Evolutionary conservation across 1,140 invertebrate species (phyloP), one percentile per base, ranked within the genome.

Genomic region (Macrobrachium rosenbergii): DNA sequence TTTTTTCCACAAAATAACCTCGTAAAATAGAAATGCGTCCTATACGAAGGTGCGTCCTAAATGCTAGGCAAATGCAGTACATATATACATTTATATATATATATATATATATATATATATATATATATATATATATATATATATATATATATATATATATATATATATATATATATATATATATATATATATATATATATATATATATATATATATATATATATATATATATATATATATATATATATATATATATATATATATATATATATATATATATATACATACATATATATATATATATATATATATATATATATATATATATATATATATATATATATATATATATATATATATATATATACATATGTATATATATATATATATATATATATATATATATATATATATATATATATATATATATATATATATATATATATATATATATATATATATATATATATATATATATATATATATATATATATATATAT

Each of bases 181-280:
- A 37, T 14, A 64, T 64, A 64, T 14, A 64, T 64, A 64, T 14
- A 64, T 64, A 64, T 14, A 64, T 64, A 64, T 14, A 64, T 64
- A 64, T 14, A 64, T 64, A 63, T 14, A 64, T 64, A 64, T 64
- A 64, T 64, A 64, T 64, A 14, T 64, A 64, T 64, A 64, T 64
- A 64, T 64, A 64, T 64, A 64, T 64, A 64, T 64, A 64, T 64
- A 64, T 64, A 64, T 64, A 64, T 64, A 64, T 64, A 64, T 64
- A 64, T 64, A 64, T 64, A 64, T 64, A 64, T 64, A 17, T 12
- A 64, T 64, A 64, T 64, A 12, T 64, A 64, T 64, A 64, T 64
- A 64, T 64, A 64, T 16, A 64, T 64, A 64, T 37, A 37, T 37
- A 37, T 37, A 3, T 37, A 37, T 37, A 37, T n/a, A 37, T 37